Evolutionary conservation across 2,113 vertebrate species (phyloP), one percentile per base, ranked within the genome.

Genomic region (Tetrax tetrax): DNA sequence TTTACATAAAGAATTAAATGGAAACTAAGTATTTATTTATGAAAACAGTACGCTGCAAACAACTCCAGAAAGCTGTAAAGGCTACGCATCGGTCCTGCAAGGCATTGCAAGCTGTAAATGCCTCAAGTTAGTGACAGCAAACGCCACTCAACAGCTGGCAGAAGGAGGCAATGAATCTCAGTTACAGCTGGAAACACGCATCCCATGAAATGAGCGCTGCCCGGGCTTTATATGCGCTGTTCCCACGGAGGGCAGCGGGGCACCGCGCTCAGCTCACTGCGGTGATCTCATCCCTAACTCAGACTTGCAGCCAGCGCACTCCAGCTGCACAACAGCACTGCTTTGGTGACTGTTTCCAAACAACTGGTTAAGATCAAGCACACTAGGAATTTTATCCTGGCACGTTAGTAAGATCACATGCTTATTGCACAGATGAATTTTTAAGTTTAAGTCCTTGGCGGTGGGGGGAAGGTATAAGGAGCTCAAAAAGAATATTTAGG

Each of bases 281-380:
- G 29, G 51, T 84, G 56, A 91, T 74, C 60, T 84, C 78, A 43
- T 35, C 63, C 25, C 4, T 12, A 43, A 25, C 4, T 0, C 10
- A 27, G 14, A 71, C 47, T 11, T 1, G 0, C 14, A 54, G 60
- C 64, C 64, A 41, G 6, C 8, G 25, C 38, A 3, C 5, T 15
- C 37, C 71, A 27, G 60, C 60, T 4, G 0, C 68, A 70, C 29
- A 76, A 41, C 43, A 64, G 1, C 24, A 3, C 50, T 12, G 37
- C 4, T 21, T n/a, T 31, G 45, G 72, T 35, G 64, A 37, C 28
- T 10, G 41, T 24, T 74, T 66, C 72, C 87, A 87, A 31, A 20
- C 47, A 29, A 22, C 50, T 27, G 51, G 3, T 83, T 65, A 57
- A 83, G 66, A 53, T 43, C 66, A 65, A 61, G 66, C 18, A 8